These are phyloP conservation scores for Amazona finschi DNA, from an alignment of 2,797 vertebrate genomes.

Conservation along the genomic window DNA sequence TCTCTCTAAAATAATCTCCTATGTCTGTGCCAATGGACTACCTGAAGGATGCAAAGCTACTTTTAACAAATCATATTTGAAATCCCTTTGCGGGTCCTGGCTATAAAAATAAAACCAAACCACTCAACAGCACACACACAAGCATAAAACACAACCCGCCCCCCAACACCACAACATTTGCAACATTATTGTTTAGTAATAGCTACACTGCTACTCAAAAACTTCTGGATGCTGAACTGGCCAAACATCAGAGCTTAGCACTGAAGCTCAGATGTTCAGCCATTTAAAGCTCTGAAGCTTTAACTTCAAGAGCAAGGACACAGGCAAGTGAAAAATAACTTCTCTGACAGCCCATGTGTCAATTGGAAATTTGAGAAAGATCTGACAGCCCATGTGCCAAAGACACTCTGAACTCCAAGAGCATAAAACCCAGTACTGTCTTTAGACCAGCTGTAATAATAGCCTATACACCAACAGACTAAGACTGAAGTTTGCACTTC, in stretches of 20 bases:
- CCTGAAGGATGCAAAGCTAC: neutral
- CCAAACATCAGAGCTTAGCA: neutral
- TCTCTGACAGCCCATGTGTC: neutral
- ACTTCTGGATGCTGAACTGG: neutral
- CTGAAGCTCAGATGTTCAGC: neutral
- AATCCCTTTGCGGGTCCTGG: neutral
- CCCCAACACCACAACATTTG: neutral
- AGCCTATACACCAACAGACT: neutral
- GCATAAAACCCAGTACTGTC: neutral
- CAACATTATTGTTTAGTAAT: neutral
- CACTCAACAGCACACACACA: neutral
- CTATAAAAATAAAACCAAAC: neutral
- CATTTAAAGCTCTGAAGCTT: neutral
- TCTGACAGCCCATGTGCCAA: neutral
- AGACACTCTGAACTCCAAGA: neutral
- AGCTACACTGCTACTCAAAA: neutral
- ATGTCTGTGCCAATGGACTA: neutral
- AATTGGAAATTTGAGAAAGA: conserved; percentile 30
- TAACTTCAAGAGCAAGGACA: neutral
- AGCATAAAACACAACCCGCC: neutral
- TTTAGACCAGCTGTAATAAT: neutral
- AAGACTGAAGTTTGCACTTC: neutral
- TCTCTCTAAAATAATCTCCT: neutral
- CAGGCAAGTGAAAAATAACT: conserved; percentile 2
- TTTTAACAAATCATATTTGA: neutral